Conservation (phyloP, 1,140 invertebrate genomes). For the Euborellia annulipes region DNA sequence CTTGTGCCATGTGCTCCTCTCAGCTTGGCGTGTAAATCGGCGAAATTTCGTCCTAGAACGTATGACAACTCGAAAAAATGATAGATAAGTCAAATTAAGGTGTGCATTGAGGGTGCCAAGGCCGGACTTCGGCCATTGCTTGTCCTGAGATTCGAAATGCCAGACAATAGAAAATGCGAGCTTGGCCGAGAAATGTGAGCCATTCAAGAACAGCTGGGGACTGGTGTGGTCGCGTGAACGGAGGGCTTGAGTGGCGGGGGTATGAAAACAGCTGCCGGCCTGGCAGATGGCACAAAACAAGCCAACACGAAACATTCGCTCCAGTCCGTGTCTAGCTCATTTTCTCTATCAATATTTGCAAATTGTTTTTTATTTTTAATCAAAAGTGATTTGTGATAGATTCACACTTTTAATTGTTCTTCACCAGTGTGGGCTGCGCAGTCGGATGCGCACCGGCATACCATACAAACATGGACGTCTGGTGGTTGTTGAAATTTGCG, state of each 20-base stretch:
- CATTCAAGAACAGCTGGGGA: constrained; percentile 12
- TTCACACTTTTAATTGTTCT: neutral
- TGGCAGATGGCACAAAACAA: no score
- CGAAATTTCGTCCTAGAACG: no score
- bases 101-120: neutral
- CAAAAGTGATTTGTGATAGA: no score
- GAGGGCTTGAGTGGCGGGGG: neutral
- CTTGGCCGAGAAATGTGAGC: constrained; percentile 8
- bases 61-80: constrained; percentile 9
- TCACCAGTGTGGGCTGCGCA: constrained; percentile 12
- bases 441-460: constrained; percentile 12
- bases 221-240: constrained; percentile 9
- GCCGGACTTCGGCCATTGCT: constrained; percentile 7
- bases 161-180: constrained; percentile 12
- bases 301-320: no score
- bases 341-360: no score
- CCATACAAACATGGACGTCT: constrained; percentile 16
- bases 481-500: constrained; percentile 13
- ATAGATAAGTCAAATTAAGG: neutral
- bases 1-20: constrained; percentile 14
- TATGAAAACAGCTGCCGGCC: no score
- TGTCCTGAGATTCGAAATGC: constrained; percentile 9
- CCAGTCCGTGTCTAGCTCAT: no score
- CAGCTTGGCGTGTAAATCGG: constrained; percentile 2
- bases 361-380: no score